Base-by-base conservation (phyloP, 2,888 invertebrate genomes). In the Quadroppia sp. region DNA sequence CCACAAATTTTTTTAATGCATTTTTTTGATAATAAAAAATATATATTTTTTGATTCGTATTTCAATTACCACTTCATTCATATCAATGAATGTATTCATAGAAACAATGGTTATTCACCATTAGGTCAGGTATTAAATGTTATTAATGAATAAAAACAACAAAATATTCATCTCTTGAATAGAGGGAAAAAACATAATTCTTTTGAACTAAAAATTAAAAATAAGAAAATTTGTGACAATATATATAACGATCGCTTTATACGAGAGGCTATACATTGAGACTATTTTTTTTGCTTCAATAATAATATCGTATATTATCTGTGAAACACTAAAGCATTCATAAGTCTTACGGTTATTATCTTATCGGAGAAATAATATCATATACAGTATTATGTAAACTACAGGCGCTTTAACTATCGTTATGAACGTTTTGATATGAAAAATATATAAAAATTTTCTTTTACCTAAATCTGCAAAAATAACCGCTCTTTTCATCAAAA, bases 341-440 rank as follows among this genome's bases (percentile, higher is more conserved):
- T 23, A 25, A 56, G 45, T 45, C 45, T 45, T 45, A 45, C 17
- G 17, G 11, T 25, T 23, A 23, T 50, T 56, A 56, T 56, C 56
- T 56, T 15, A 56, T 56, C 56, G 4, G 28, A 56, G 15, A 45
- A 7, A 25, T 23, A 56, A 11, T 56, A 56, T 56, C 56, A 23
- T 56, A 56, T 23, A n/a, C n/a, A n/a, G n/a, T n/a, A 56, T 56
- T 56, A 56, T 56, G 28, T 56, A 56, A 25, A 56, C 56, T 28
- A 4, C 23, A 50, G 17, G 17, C 17, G 7, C 25, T 56, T 25
- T 20, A 50, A 56, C 20, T 56, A 56, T 56, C 56, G 56, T 2
- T 56, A 25, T 28, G 6, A 40, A n/a, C n/a, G 6, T 40, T 9
- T 40, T 40, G 40, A 40, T 56, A 56, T 56, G 23, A 56, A 23